Evolutionary conservation across 92 coral and sea anemone species (phyloP).

Genomic region (Umimayanthus kanabou): DNA sequence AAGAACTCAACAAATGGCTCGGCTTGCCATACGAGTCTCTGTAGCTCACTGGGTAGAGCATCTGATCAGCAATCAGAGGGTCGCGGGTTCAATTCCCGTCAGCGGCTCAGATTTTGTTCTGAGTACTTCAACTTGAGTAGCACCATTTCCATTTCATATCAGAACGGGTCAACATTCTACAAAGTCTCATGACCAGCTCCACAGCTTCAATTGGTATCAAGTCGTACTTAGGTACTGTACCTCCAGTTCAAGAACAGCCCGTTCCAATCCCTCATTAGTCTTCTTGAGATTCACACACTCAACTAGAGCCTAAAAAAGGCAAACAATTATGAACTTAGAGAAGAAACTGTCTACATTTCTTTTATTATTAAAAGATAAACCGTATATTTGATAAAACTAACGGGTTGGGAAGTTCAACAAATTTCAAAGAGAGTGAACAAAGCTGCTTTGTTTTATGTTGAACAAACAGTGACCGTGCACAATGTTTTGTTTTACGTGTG

Average conservation of each 20-base stretch:
- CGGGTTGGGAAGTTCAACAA: no score
- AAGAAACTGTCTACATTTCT: neutral
- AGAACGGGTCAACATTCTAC: neutral
- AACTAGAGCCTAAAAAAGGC: constrained; percentile 50
- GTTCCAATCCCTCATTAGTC: constrained; percentile 71
- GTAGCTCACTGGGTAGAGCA: no score
- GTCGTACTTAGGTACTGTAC: constrained; percentile 37
- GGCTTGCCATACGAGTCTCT: no score
- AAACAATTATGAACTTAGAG: neutral
- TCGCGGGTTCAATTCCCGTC: no score
- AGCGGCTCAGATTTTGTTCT: no score
- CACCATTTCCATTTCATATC: neutral
- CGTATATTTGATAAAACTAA: no score
- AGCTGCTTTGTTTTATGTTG: no score
- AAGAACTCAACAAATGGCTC: no score
- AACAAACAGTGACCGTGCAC: no score
- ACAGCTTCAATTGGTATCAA: neutral
- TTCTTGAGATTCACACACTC: constrained; percentile 62
- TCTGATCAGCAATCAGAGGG: neutral
- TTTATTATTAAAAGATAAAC: no score
- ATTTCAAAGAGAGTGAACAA: no score
- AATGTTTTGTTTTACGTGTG: no score
- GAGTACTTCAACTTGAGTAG: neutral
- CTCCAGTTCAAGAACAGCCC: constrained; percentile 78
- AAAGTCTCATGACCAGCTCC: neutral